phyloP scores from a whole-genome alignment of 2,888 invertebrate genomes.

The Teleiodes luculella region DNA sequence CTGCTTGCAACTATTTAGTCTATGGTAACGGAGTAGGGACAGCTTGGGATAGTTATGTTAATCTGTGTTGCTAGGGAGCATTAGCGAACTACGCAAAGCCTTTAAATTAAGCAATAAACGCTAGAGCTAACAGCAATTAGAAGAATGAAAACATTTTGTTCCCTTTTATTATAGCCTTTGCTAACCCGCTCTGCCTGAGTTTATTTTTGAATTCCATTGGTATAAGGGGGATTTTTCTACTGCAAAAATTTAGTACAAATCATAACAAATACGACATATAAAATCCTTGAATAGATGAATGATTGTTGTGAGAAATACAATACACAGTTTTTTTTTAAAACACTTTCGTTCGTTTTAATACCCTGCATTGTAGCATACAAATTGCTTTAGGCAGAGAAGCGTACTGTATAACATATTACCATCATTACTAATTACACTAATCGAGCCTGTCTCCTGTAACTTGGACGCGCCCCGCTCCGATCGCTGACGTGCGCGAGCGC shows the following conservation, averaged over 20 bases:
- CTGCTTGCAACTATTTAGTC: constrained; percentile 14
- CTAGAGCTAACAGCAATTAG: background rate
- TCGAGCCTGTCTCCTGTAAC: background rate
- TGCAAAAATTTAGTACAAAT: too few relatives aligned
- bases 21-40: constrained; percentile 3
- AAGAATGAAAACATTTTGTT: too few relatives aligned
- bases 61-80: background rate
- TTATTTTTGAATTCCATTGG: too few relatives aligned
- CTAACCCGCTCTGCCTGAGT: too few relatives aligned
- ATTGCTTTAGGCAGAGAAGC: background rate
- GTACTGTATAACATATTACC: background rate
- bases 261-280: too few relatives aligned
- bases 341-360: background rate
- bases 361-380: too few relatives aligned
- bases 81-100: background rate
- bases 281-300: too few relatives aligned
- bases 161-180: too few relatives aligned
- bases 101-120: constrained; percentile 3
- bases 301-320: too few relatives aligned
- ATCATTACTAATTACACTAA: background rate
- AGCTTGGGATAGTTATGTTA: constrained; percentile 5
- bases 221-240: too few relatives aligned
- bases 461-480: background rate
- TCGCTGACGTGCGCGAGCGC: background rate
- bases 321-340: too few relatives aligned